Conservation (phyloP, 2,113 vertebrate species). For the Clupea harengus region DNA sequence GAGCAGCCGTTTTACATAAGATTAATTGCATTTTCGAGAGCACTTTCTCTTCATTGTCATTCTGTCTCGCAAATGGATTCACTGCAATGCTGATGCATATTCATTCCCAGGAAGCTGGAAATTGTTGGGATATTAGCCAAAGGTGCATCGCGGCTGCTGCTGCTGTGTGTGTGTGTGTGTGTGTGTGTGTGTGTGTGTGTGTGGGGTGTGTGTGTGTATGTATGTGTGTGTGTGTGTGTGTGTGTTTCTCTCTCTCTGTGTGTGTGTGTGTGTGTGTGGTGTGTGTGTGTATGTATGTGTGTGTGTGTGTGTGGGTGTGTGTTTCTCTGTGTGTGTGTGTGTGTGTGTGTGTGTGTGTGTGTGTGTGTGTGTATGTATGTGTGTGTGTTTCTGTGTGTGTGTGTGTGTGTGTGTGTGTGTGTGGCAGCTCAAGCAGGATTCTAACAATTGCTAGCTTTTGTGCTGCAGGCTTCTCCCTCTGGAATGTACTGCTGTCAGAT, state of each 20-base stretch:
- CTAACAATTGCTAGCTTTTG: background rate
- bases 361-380: conserved; percentile 3
- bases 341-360: background rate
- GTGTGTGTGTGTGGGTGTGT: too few relatives aligned
- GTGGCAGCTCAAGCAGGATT: background rate
- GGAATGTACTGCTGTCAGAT: background rate
- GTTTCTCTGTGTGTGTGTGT: background rate
- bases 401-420: background rate
- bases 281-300: too few relatives aligned
- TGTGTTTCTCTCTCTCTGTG: background rate
- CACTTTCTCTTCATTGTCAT: conserved; percentile 74
- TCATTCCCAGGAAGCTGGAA: conserved; percentile 70
- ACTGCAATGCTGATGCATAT: conserved; percentile 66
- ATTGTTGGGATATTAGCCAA: conserved; percentile 66
- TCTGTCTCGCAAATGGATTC: conserved; percentile 69
- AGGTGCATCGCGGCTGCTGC: conserved; percentile 56
- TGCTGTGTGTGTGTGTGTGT: conserved; percentile 27
- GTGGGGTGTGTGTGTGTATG: background rate
- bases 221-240: background rate
- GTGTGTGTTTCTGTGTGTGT: background rate
- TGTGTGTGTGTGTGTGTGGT: background rate
- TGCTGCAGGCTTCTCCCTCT: background rate
- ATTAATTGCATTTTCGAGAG: conserved; percentile 70
- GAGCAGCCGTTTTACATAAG: conserved; percentile 69
- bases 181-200: conserved; percentile 6